Conservation (phyloP, 2,797 vertebrate species). For the Pseudochirops corinnae region DNA sequence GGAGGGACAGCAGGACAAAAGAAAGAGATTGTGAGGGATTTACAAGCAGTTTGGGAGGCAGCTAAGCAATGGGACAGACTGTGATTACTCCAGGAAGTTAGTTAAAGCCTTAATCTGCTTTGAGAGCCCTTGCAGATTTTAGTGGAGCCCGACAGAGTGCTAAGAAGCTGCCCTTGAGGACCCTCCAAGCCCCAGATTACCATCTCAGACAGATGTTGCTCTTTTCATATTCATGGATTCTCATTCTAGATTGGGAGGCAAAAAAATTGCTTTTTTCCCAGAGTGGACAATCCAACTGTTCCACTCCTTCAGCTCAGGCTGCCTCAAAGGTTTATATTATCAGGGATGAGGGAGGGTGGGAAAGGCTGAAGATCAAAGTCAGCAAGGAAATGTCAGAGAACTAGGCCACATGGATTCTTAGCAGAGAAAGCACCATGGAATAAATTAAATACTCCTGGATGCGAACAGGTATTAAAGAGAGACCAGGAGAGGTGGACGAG, state of each 20-base stretch:
- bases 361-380: not conserved
- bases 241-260: conserved; percentile 28
- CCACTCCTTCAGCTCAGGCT: conserved; percentile 5
- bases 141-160: not conserved
- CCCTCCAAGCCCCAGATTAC: conserved; percentile 43
- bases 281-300: conserved; percentile 55
- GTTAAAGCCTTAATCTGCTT: not conserved
- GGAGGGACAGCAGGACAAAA: not conserved
- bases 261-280: conserved; percentile 5
- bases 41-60: not conserved
- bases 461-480: not conserved
- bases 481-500: fast-evolving
- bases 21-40: not conserved
- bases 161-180: not conserved
- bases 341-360: not conserved
- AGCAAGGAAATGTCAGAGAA: not conserved
- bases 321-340: not conserved
- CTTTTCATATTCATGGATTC: conserved; percentile 47
- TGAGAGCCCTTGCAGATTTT: not conserved
- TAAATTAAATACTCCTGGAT: not conserved
- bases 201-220: conserved; percentile 52
- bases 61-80: not conserved
- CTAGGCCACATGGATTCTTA: not conserved
- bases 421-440: not conserved
- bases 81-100: conserved; percentile 15